Evolutionary conservation across 2,888 invertebrate species (phyloP).

Genomic region (Morinoia aosen): DNA sequence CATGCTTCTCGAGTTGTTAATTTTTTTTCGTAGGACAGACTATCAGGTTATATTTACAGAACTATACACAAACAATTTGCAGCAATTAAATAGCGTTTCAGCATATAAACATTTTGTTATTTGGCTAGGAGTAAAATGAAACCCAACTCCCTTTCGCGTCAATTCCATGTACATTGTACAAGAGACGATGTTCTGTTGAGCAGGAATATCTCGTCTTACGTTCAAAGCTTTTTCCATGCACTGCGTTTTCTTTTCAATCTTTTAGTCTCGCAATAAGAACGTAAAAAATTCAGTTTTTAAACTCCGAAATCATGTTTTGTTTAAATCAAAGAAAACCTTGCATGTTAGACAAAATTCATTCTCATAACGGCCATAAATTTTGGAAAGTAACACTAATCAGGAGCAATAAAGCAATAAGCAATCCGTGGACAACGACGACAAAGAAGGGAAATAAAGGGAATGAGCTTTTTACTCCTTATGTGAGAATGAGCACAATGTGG

Average conservation of each 20-base stretch:
- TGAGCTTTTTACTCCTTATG: neutral
- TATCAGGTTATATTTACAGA: neutral
- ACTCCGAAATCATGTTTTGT: too few relatives aligned
- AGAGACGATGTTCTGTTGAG: neutral
- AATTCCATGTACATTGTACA: neutral
- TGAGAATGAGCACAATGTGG: neutral
- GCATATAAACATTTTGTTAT: neutral
- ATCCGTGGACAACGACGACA: neutral
- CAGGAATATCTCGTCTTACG: neutral
- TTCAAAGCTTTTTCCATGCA: neutral
- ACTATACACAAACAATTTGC: neutral
- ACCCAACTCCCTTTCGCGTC: neutral
- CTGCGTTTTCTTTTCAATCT: neutral
- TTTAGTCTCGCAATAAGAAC: neutral
- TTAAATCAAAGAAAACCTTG: neutral
- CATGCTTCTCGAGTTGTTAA: neutral
- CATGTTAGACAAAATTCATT: neutral
- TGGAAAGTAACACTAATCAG: neutral
- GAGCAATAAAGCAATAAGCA: neutral
- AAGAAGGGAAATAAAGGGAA: neutral
- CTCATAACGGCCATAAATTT: neutral
- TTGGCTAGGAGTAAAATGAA: neutral
- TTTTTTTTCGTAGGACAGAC: neutral
- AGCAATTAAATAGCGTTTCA: neutral
- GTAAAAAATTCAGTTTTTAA: too few relatives aligned